These are phyloP conservation scores for Drosophila yakuba DNA, from an alignment of 1,140 invertebrate genomes.

Conservation along the genomic window DNA sequence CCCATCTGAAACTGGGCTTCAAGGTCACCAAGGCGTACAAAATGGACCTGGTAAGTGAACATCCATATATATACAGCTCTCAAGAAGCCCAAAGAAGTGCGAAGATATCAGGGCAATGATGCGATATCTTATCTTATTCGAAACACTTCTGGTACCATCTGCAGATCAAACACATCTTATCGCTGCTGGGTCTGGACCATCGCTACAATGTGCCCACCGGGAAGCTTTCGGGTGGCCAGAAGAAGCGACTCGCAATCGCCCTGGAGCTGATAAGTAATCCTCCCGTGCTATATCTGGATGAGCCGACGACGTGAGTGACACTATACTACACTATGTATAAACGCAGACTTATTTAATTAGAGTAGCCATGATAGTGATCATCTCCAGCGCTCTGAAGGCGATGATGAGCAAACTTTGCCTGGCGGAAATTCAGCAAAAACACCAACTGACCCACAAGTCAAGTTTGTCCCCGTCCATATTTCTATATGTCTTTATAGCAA, in stretches of 20 bases:
- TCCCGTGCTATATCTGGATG: conserved; percentile 96
- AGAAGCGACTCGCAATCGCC: conserved; percentile 95
- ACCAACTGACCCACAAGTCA: conserved; percentile 51
- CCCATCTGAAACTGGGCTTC: conserved; percentile 92
- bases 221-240: conserved; percentile 94
- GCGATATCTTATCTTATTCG: not conserved
- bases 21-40: conserved; percentile 85
- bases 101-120: too few relatives aligned
- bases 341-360: conserved; percentile 29
- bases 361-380: conserved; percentile 34
- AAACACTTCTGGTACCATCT: not conserved
- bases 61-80: not conserved
- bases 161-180: conserved; percentile 89
- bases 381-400: conserved; percentile 10
- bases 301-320: conserved; percentile 93
- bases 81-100: too few relatives aligned
- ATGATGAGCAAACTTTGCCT: conserved; percentile 31
- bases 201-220: conserved; percentile 88
- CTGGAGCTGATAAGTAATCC: conserved; percentile 94
- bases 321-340: conserved; percentile 6
- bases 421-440: conserved; percentile 41
- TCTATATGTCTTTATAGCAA: not conserved
- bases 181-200: conserved; percentile 89
- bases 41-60: conserved; percentile 63
- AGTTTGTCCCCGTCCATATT: conserved; percentile 38